Base-by-base conservation (phyloP, 1,140 invertebrate genomes). In the Hyposmocoma kahamanoa region DNA sequence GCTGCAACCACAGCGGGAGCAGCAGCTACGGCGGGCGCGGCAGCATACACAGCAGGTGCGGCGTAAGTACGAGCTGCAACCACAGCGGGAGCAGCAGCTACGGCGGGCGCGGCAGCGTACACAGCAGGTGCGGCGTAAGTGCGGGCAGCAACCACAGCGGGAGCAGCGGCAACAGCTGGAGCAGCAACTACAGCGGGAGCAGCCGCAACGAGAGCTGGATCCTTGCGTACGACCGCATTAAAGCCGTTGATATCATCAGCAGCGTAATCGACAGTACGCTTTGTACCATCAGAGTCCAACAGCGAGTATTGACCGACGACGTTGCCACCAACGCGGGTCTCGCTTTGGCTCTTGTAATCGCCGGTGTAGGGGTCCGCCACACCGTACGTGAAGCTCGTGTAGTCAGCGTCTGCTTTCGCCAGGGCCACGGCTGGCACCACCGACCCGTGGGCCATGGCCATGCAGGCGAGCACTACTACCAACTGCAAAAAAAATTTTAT, bases 341-440 rank as follows among this genome's bases (percentile, higher is more conserved):
- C 68, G 0, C 55, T 49, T 36, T 74, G 72, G 57, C 64, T 74
- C 53, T 74, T 74, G 61, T 51, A 72, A 58, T 75, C 72, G 15
- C 68, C 69, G 15, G 68, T 75, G 50, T 62, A 59, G 47, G 68
- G 68, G 55, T 75, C 68, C n/a, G 72, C 66, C 0, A 75, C 68
- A 39, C 63, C 59, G 62, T 72, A 72, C 1, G 67, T 38, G 55
- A 75, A 72, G 59, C 64, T 72, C 39, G 56, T 53, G 42, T 47
- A 53, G 57, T 74, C 60, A 47, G 55, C 53, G 53, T 65, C 67
- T 52, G 56, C 47, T 53, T 42, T 50, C 30, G 57, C 57, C 18
- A 66, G 42, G 20, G 53, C 34, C 18, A 17, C 3, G 9, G 56
- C 49, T 8, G 56, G 59, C 36, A 59, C 58, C 22, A 67, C 60